phyloP scores from a whole-genome alignment of 2,113 vertebrate genomes.

The Clinocottus analis region DNA sequence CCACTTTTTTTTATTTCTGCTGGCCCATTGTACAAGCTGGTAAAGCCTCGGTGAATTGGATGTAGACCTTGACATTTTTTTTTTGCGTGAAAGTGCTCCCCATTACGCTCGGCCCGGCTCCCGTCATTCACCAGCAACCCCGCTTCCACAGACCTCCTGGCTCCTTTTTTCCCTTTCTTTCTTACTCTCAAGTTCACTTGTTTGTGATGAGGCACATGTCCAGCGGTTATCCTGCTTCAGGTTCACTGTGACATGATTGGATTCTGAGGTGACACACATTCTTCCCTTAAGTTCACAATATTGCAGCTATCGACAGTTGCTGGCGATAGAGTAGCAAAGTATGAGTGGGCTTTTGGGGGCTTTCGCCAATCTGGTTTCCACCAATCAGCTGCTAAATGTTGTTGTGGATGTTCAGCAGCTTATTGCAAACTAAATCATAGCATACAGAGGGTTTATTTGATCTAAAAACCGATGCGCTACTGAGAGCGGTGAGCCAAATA shows the following conservation, averaged over 20 bases:
- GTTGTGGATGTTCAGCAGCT: neutral
- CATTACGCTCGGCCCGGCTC: constrained; percentile 39
- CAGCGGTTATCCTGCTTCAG: neutral
- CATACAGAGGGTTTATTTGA: neutral
- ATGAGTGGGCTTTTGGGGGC: neutral
- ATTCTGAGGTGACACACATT: neutral
- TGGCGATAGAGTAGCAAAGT: neutral
- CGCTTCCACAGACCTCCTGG: constrained; percentile 23
- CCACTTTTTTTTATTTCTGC: constrained; percentile 31
- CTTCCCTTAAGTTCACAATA: neutral
- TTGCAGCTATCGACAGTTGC: neutral
- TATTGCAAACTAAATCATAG: neutral
- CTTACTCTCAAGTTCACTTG: constrained; percentile 14
- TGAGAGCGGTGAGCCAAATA: neutral
- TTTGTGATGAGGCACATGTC: constrained; percentile 9
- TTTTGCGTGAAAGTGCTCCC: constrained; percentile 23
- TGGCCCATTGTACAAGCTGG: constrained; percentile 16
- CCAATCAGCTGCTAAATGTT: neutral
- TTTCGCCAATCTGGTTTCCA: neutral
- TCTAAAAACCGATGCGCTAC: neutral
- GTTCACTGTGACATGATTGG: constrained; percentile 5
- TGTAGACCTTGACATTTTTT: constrained; percentile 18
- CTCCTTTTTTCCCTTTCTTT: constrained; percentile 20
- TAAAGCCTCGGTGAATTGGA: constrained; percentile 20
- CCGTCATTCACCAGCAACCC: constrained; percentile 16